Conservation (phyloP, 2,888 invertebrate species). For the Cryptus armator region DNA sequence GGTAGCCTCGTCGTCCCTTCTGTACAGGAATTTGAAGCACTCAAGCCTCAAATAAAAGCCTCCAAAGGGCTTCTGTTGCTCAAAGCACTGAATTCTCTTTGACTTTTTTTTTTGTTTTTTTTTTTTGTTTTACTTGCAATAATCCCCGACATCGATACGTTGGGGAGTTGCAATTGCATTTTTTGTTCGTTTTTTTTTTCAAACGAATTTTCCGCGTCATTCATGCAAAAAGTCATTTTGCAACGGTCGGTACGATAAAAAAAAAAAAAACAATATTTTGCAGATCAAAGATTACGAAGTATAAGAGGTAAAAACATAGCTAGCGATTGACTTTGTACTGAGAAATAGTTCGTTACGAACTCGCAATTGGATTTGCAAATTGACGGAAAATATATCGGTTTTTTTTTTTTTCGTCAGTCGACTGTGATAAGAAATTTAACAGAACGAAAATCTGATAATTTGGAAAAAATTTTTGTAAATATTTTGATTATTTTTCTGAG, state of each 20-base stretch:
- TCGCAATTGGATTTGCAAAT: not conserved
- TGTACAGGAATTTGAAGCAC: slow-evolving; percentile 19
- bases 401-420: not conserved
- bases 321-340: not conserved
- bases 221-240: too few relatives aligned
- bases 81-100: not conserved
- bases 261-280: not conserved
- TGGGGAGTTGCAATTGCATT: not conserved
- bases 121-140: not conserved
- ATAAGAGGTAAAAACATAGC: not conserved
- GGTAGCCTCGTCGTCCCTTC: not conserved
- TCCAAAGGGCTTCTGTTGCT: not conserved
- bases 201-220: too few relatives aligned
- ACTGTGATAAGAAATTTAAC: not conserved
- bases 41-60: slow-evolving; percentile 54
- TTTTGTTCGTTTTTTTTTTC: not conserved
- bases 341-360: not conserved
- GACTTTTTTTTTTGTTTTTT: not conserved
- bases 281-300: not conserved
- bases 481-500: not conserved
- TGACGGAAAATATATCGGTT: not conserved
- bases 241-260: not conserved
- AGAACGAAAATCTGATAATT: not conserved
- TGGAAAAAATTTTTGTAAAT: not conserved
- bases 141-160: not conserved